Evolutionary conservation across 2,797 vertebrate species (phyloP).

Genomic region (Malacoraja senta): DNA sequence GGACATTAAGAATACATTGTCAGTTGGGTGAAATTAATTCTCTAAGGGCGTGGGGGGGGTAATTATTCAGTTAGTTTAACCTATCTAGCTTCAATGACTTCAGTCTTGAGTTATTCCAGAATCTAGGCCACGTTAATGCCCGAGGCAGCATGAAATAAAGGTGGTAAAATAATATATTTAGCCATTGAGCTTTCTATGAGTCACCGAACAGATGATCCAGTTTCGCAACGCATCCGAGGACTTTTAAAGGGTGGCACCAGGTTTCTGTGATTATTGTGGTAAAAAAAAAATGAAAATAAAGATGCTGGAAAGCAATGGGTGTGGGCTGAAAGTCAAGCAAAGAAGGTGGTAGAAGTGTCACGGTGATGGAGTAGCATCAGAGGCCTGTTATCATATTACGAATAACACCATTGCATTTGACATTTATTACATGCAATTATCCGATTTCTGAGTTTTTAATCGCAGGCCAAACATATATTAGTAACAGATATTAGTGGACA

Average conservation of each 20-base stretch:
- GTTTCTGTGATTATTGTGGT: neutral
- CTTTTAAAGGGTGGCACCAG: neutral
- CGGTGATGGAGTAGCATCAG: neutral
- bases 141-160: neutral
- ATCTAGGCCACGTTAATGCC: neutral
- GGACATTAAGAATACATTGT: neutral
- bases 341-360: neutral
- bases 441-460: neutral
- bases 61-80: neutral
- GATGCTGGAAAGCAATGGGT: neutral
- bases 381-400: neutral
- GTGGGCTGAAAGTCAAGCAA: neutral
- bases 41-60: no score
- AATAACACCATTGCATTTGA: neutral
- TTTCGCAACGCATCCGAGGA: neutral
- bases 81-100: neutral
- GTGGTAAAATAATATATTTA: neutral
- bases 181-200: neutral
- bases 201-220: neutral
- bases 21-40: neutral
- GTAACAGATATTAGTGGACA: neutral
- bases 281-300: neutral
- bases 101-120: neutral
- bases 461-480: neutral
- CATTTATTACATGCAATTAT: neutral